phyloP scores from a whole-genome alignment of 2,888 invertebrate genomes.

The Eupithecia abbreviata region DNA sequence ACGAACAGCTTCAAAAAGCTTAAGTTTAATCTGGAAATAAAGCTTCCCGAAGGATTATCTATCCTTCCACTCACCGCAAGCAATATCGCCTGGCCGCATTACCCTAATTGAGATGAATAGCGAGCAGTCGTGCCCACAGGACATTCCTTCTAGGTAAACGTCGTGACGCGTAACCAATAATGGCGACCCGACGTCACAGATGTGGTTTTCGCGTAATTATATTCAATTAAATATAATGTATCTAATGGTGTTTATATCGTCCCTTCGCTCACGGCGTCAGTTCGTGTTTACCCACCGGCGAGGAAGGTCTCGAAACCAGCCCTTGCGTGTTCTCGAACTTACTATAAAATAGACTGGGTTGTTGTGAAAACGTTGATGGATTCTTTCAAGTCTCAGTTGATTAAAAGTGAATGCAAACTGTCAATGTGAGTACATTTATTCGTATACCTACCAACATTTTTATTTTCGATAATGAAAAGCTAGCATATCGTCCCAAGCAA shows the following conservation, averaged over 20 bases:
- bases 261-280: conserved; percentile 57
- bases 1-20: background rate
- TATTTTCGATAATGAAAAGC: conserved; percentile 5
- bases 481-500: background rate
- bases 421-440: background rate
- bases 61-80: conserved; percentile 19
- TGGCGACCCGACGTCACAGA: conserved; percentile 61
- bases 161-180: conserved; percentile 50
- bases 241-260: conserved; percentile 70
- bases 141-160: conserved; percentile 55
- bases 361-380: background rate
- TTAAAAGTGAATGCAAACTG: conserved; percentile 20
- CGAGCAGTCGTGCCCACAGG: conserved; percentile 44
- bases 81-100: conserved; percentile 47
- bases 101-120: conserved; percentile 69
- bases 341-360: background rate
- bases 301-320: conserved; percentile 29
- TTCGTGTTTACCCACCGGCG: conserved; percentile 55
- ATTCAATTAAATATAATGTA: conserved; percentile 68
- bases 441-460: conserved; percentile 16
- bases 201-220: conserved; percentile 73
- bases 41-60: background rate
- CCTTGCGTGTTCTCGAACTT: conserved; percentile 25
- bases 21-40: background rate
- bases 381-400: conserved; percentile 5